Evolutionary conservation across 2,797 vertebrate species (phyloP), one percentile per base, ranked within the genome.

Genomic region (Otolemur crassicaudatus): DNA sequence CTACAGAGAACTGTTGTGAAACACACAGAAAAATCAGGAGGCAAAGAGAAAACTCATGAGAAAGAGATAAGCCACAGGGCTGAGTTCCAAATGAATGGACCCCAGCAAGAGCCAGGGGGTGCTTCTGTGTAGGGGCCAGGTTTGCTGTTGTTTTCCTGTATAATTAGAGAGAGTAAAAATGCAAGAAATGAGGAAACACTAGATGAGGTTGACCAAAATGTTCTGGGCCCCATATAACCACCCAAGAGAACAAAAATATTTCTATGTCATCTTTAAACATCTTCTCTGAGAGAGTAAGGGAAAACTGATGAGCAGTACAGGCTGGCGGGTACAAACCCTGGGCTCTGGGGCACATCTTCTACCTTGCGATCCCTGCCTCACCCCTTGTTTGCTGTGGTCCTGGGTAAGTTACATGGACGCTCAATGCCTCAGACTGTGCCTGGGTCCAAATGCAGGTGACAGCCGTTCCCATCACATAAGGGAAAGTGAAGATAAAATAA

Each of bases 361-460:
- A 20, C 46, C 43, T n/a, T 11, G 70, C 86, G 63, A 87, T 22
- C 43, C 19, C 0, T 1, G 69, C n/a, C 10, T 43, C 34, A 56
- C 17, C 12, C 2, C 20, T 8, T 5, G 27, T 23, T 7, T 22
- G 1, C 75, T n/a, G 43, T 37, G 14, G 19, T 69, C 56, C 23
- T 61, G 12, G 25, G 11, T 17, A 72, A 49, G 43, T 29, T 22
- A 46, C 2, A 4, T 0, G 53, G 13, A 2, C 0, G 0, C 13
- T 53, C 34, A 0, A 2, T 3, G 16, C 3, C 70, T 84, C 2
- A 12, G 29, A 9, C 9, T 25, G 14, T 65, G 20, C 34, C 31
- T 69, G 77, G 37, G 25, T n/a, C 13, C 13, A 31, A 61, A 9
- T 12, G 20, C 6, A 31, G 10, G 17, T 0, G 19, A 34, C 14